These are phyloP conservation scores for Eilema sororculum DNA, from an alignment of 2,888 invertebrate species.

Conservation along the genomic window DNA sequence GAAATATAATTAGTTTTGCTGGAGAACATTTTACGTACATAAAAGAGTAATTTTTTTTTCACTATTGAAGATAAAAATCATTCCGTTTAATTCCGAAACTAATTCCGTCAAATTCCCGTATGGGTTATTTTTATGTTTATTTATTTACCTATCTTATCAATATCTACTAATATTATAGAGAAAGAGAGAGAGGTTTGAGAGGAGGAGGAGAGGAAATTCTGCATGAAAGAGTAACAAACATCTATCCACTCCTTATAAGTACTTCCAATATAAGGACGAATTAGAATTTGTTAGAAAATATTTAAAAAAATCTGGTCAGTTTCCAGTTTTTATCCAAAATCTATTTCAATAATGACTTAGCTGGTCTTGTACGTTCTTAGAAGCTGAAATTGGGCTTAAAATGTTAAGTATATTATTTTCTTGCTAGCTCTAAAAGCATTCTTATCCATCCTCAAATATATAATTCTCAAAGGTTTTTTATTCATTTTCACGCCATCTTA, in stretches of 20 bases:
- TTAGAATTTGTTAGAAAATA: background rate
- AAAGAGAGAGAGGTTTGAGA: no score
- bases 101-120: no score
- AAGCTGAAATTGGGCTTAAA: no score
- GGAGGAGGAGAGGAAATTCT: no score
- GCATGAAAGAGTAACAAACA: no score
- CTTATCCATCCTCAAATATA: background rate
- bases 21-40: background rate
- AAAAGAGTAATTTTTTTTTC: background rate
- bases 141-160: no score
- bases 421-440: background rate
- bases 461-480: conserved; percentile 10
- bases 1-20: background rate
- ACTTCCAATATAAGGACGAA: background rate
- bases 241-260: background rate
- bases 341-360: background rate
- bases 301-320: no score
- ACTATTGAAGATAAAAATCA: background rate
- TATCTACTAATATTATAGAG: no score
- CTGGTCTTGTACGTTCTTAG: no score
- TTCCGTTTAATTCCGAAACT: no score
- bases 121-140: no score
- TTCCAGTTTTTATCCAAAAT: background rate
- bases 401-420: background rate
- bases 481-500: conserved; percentile 8